A percentile compares a stretch with the other conserved stretches of the same genome.
Evolutionary conservation across 1,140 invertebrate genomes (phyloP).

Genomic region (Meloidogyne floridensis): DNA sequence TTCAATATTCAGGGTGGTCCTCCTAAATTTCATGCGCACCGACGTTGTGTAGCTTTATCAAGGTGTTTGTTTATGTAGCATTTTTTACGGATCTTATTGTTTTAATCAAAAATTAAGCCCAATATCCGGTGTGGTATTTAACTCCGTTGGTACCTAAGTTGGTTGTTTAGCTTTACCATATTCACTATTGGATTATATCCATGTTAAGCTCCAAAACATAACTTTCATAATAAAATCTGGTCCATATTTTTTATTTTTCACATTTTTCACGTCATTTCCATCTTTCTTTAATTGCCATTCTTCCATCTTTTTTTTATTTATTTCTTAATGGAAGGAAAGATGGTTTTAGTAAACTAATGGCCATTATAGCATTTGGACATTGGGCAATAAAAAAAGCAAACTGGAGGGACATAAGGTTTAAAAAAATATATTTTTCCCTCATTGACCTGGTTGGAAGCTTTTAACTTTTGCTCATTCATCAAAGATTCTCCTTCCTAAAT

Average conservation of each 20-base stretch:
- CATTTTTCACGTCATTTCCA: neutral
- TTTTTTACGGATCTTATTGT: no score
- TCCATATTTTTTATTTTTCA: neutral
- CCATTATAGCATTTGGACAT: neutral
- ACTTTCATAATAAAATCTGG: neutral
- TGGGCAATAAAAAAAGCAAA: neutral
- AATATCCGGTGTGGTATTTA: no score
- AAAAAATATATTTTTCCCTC: neutral
- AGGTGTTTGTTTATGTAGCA: no score
- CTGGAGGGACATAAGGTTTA: neutral
- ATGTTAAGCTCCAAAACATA: neutral
- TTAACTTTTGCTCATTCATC: neutral
- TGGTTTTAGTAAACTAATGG: constrained; percentile 4
- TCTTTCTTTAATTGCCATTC: neutral
- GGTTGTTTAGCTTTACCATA: no score
- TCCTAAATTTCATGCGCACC: no score
- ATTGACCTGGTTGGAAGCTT: neutral
- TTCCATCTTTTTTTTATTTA: neutral
- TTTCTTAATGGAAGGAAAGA: neutral
- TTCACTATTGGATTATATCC: no score
- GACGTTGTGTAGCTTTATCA: no score
- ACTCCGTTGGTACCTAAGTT: no score
- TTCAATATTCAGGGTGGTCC: no score
- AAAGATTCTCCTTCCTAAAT: neutral
- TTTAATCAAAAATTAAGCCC: no score